phyloP scores from a whole-genome alignment of 2,113 vertebrate species.

The Promerops cafer region DNA sequence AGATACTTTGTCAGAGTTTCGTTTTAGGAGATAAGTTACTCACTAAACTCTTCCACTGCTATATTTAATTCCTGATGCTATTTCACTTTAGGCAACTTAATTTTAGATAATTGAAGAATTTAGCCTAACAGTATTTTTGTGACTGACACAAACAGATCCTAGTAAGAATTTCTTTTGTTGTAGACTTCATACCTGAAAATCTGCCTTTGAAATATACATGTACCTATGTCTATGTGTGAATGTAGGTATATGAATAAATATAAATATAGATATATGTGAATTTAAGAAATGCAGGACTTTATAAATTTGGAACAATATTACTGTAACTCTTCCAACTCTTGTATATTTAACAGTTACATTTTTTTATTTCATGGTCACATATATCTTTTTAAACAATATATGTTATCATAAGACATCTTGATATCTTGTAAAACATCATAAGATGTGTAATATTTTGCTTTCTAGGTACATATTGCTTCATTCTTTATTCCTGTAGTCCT shows the following conservation, averaged over 20 bases:
- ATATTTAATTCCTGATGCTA: not conserved
- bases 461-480: not conserved
- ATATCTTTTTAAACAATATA: not conserved
- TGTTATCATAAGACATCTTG: not conserved
- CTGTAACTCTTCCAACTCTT: not conserved
- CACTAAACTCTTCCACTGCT: not conserved
- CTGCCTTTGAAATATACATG: not conserved
- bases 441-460: not conserved
- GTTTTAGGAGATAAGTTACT: not conserved
- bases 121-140: not conserved
- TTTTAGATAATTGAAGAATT: not conserved
- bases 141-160: not conserved
- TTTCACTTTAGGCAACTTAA: not conserved
- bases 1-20: not conserved
- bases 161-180: not conserved
- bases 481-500: not conserved
- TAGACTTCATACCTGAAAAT: not conserved
- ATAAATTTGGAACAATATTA: not conserved
- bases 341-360: not conserved
- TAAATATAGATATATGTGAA: not conserved
- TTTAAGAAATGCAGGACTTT: not conserved
- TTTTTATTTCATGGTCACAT: accelerated
- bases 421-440: not conserved
- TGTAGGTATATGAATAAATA: not conserved
- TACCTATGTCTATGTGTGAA: accelerated